Base-by-base conservation (phyloP, 2,797 vertebrate species). In the Hippoglossus hippoglossus region DNA sequence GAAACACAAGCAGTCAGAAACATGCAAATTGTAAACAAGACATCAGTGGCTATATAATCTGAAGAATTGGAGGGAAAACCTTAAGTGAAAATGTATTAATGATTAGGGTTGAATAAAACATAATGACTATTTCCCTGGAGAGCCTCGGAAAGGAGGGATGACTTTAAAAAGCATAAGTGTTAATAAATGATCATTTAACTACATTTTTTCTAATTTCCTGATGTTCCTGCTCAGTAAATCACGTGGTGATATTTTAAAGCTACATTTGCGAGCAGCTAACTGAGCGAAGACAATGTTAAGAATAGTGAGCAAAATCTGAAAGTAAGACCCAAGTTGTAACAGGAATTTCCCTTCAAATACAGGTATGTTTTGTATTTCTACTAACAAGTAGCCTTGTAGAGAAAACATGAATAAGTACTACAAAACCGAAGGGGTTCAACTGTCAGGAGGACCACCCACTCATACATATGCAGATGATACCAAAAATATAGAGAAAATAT, bases 341-440 rank as follows among this genome's bases (percentile, higher is more conserved):
- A 21, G 47, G 16, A 47, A 54, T 26, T 56, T 46, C 5, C 1
- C 15, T 68, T 63, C 15, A 16, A 59, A 69, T n/a, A 58, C 39
- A n/a, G 1, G 1, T 8, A 18, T 26, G 8, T 50, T 47, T 52
- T 24, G 19, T 22, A 65, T 19, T n/a, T 26, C 21, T 16, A 25
- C 31, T 57, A 52, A 9, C 16, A 44, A 44, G 6, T 44, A 44
- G 6, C 1, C 26, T 26, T 52, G 6, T 25, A 34, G n/a, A 34
- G n/a, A 12, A 44, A 60, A 51, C 13, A 31, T 13, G 18, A 15
- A 21, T 31, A 44, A 66, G 47, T 26, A 5, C 41, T 50, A 31
- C 24, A 46, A 9, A 5, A 50, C n/a, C 36, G 59, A 24, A 36
- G 10, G 12, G 25, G 36, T 39, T 39, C 36, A 39, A 12, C 36